Conservation (phyloP, 2,797 vertebrate species). For the Falco novaeseelandiae region DNA sequence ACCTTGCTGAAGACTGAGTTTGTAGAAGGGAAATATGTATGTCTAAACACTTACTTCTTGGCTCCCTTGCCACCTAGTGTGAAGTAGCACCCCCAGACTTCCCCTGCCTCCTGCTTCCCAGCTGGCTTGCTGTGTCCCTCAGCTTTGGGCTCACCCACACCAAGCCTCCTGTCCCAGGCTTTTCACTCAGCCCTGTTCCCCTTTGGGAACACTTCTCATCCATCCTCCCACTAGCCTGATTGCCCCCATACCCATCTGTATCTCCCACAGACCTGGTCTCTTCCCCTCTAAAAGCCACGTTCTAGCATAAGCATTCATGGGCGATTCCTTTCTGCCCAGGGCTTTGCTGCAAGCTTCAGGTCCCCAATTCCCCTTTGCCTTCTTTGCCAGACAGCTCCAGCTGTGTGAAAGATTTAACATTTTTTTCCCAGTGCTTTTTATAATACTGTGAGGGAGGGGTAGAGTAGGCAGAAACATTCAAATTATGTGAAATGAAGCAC, state of each 20-base stretch:
- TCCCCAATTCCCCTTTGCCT: not conserved
- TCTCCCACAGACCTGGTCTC: not conserved
- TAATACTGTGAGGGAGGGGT: not conserved
- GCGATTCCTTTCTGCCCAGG: not conserved
- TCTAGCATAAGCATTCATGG: fast-evolving
- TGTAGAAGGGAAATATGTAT: not conserved
- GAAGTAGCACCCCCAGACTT: not conserved
- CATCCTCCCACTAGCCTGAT: not conserved
- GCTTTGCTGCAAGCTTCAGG: not conserved
- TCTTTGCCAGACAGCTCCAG: not conserved
- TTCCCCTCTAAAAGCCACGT: not conserved
- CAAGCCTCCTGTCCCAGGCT: not conserved
- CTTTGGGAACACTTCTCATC: not conserved
- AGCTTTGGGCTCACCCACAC: not conserved
- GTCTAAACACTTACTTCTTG: not conserved
- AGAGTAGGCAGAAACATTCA: not conserved
- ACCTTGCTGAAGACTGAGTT: not conserved
- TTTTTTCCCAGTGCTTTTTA: not conserved
- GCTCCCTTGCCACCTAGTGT: not conserved
- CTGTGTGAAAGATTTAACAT: not conserved
- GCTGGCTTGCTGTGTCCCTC: not conserved
- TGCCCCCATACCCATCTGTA: not conserved
- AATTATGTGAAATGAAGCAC: not conserved
- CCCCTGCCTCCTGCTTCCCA: not conserved
- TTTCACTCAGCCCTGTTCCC: not conserved